A percentile compares a stretch with the other conserved stretches of the same genome.
Conservation (phyloP, 37 sponge, comb jelly and placozoan species). For the Ephydatia muelleri region DNA sequence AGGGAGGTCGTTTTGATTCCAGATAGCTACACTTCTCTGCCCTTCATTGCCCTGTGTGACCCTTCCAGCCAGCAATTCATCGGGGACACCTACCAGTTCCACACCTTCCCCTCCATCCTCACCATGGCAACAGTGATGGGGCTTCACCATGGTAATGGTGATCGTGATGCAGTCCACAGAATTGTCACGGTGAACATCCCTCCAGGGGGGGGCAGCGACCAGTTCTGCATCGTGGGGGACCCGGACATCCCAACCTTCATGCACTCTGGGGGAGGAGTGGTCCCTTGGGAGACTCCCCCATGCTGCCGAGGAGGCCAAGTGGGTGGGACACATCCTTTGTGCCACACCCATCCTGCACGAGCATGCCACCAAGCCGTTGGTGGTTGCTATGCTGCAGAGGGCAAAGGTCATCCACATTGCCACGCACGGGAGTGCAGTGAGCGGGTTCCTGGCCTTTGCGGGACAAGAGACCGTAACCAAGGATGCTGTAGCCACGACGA, state of each 20-base stretch:
- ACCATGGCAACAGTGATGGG: slow-evolving; percentile 56
- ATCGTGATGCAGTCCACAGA: slow-evolving; percentile 2
- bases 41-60: slow-evolving; percentile 52
- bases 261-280: slow-evolving; percentile 40
- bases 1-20: slow-evolving; percentile 48
- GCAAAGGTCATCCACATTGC: slow-evolving; percentile 77
- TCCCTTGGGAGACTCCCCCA: slow-evolving; percentile 61
- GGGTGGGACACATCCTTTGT: slow-evolving; percentile 59
- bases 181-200: slow-evolving; percentile 36
- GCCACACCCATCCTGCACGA: slow-evolving; percentile 60
- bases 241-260: slow-evolving; percentile 60
- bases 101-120: slow-evolving; percentile 58
- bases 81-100: slow-evolving; percentile 53
- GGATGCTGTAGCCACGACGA: background rate
- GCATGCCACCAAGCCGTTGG: slow-evolving; percentile 64
- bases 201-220: slow-evolving; percentile 24
- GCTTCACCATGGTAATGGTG: slow-evolving; percentile 29
- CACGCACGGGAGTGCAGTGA: slow-evolving; percentile 62
- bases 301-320: slow-evolving; percentile 64
- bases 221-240: slow-evolving; percentile 73
- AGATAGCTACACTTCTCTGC: slow-evolving; percentile 57
- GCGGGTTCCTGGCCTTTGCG: slow-evolving; percentile 76
- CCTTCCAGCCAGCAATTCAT: slow-evolving; percentile 61
- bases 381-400: slow-evolving; percentile 34
- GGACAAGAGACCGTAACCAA: no score